Percentiles rank a stretch among this genome's conserved stretches.
Conservation (phyloP, 2,113 vertebrate species). For the Oplegnathus fasciatus region DNA sequence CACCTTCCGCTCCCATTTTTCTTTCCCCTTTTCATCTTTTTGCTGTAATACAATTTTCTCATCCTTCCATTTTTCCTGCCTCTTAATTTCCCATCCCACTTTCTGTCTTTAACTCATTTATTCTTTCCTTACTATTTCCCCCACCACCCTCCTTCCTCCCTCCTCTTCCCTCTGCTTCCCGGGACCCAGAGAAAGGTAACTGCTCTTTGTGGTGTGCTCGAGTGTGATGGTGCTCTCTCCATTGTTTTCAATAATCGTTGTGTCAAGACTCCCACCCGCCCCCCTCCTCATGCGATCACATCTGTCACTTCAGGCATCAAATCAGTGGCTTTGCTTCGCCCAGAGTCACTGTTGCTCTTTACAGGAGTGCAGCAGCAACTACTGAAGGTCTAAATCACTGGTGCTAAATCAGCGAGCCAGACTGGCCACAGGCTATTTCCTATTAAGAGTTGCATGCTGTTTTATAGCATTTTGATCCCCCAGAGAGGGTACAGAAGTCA, state of each 20-base stretch:
- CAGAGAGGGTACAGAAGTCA: constrained; percentile 57
- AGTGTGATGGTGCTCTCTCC: constrained; percentile 16
- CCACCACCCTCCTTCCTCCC: background rate
- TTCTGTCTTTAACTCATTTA: background rate
- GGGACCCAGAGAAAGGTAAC: constrained; percentile 83
- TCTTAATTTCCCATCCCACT: background rate
- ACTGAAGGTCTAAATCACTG: constrained; percentile 45
- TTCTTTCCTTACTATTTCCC: constrained; percentile 7
- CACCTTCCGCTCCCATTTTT: background rate
- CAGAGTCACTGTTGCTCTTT: constrained; percentile 55
- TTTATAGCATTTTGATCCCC: constrained; percentile 68
- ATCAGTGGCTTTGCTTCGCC: constrained; percentile 40
- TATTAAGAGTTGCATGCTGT: constrained; percentile 65
- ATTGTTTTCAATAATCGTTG: constrained; percentile 41
- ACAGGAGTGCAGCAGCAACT: constrained; percentile 33
- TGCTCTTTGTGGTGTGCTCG: constrained; percentile 24
- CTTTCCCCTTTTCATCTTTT: constrained; percentile 4
- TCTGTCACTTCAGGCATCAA: constrained; percentile 52
- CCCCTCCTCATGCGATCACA: constrained; percentile 1
- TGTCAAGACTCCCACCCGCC: constrained; percentile 21
- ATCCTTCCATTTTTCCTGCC: background rate
- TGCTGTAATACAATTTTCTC: background rate
- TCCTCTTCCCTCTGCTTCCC: constrained; percentile 50
- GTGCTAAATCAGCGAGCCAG: constrained; percentile 58
- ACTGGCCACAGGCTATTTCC: constrained; percentile 63